These are phyloP conservation scores for Pterostichus madidus DNA, from an alignment of 2,888 invertebrate species.

Conservation along the genomic window DNA sequence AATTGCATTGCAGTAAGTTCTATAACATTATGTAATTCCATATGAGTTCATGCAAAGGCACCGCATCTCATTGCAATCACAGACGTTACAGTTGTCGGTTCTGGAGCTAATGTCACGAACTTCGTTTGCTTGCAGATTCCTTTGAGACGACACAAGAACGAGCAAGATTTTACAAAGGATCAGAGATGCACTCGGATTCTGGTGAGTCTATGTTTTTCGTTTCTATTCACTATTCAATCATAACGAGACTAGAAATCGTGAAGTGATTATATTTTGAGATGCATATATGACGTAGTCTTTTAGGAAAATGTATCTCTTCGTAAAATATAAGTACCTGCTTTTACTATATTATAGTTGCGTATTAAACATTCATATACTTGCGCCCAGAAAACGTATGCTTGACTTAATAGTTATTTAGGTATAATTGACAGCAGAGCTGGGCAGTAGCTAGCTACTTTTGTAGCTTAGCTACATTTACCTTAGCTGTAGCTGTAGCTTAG, in stretches of 20 bases:
- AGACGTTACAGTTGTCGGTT: not conserved
- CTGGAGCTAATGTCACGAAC: conserved; percentile 13
- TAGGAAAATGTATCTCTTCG: too few species aligned
- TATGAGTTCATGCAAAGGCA: conserved; percentile 36
- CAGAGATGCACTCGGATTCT: not conserved
- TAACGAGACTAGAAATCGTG: not conserved
- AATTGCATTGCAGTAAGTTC: conserved; percentile 30
- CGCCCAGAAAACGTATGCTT: too few species aligned
- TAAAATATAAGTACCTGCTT: too few species aligned
- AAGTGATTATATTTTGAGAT: not conserved
- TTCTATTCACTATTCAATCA: not conserved
- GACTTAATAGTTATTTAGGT: too few species aligned
- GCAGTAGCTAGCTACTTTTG: too few species aligned
- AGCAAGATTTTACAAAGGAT: conserved; percentile 3
- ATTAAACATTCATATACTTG: too few species aligned
- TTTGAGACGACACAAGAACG: not conserved
- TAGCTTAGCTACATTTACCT: too few species aligned
- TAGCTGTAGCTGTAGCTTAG: too few species aligned
- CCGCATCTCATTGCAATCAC: conserved; percentile 23
- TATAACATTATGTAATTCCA: conserved; percentile 23
- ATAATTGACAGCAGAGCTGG: too few species aligned
- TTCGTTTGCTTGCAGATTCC: not conserved
- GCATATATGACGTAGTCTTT: not conserved
- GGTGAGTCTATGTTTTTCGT: not conserved
- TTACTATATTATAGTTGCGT: too few species aligned